These are phyloP conservation scores for Leptinotarsa haldemani DNA, from an alignment of 2,888 invertebrate species.

Conservation along the genomic window DNA sequence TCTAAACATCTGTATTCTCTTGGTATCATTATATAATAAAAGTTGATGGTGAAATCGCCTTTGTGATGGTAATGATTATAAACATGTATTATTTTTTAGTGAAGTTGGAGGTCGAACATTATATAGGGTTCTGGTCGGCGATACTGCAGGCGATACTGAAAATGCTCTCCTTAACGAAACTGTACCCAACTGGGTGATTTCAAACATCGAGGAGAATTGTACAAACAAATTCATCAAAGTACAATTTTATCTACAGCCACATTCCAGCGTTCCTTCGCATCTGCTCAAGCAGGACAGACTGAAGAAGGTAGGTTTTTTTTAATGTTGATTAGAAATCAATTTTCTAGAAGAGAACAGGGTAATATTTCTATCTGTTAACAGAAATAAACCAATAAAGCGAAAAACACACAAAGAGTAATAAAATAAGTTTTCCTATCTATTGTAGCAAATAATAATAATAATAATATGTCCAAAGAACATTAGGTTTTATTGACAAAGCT, in stretches of 20 bases:
- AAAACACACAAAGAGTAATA: no score
- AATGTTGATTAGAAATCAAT: not conserved
- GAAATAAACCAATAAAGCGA: no score
- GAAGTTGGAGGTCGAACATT: conserved; percentile 96
- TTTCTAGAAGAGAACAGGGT: no score
- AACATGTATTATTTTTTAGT: conserved; percentile 67
- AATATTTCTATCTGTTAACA: no score
- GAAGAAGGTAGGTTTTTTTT: conserved; percentile 70
- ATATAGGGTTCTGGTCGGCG: conserved; percentile 88
- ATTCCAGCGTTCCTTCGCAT: conserved; percentile 78
- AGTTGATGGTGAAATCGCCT: no score
- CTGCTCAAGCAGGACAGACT: conserved; percentile 76
- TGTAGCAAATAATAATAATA: no score
- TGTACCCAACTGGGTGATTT: conserved; percentile 95
- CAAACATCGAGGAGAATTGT: conserved; percentile 93
- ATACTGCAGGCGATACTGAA: conserved; percentile 95
- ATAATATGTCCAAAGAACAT: no score
- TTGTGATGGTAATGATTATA: no score
- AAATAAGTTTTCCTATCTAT: no score
- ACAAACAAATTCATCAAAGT: conserved; percentile 96
- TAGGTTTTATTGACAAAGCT: no score
- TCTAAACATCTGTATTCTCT: no score
- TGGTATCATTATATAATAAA: no score
- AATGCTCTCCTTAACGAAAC: conserved; percentile 91
- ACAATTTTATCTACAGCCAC: conserved; percentile 96